phyloP scores from a whole-genome alignment of 2,888 invertebrate species.

The Melieria picta region DNA sequence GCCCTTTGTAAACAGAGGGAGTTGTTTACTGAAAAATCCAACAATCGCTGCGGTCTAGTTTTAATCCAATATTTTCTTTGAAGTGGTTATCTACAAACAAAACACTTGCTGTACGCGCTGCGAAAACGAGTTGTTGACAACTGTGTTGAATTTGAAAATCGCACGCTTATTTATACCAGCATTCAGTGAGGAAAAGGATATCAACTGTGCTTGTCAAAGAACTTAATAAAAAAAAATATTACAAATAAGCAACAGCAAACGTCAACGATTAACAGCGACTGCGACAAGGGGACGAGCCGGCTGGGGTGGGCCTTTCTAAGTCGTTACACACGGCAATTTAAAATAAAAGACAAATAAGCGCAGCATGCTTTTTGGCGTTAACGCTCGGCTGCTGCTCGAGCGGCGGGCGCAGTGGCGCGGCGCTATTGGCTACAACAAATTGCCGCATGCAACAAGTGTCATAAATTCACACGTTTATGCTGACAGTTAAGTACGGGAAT shows the following conservation, averaged over 20 bases:
- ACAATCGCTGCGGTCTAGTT: too few species aligned
- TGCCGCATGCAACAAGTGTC: conserved; percentile 54
- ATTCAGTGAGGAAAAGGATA: not conserved
- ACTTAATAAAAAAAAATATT: conserved; percentile 16
- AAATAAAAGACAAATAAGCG: conserved; percentile 49
- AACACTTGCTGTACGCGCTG: too few species aligned
- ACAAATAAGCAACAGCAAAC: conserved; percentile 23
- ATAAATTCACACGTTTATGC: conserved; percentile 48
- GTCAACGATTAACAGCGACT: conserved; percentile 38
- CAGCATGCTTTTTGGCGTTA: conserved; percentile 36
- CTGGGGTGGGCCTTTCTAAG: conserved; percentile 51
- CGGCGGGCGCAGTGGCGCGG: too few species aligned
- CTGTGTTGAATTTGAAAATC: conserved; percentile 17
- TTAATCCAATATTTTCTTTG: too few species aligned
- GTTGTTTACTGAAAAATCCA: too few species aligned
- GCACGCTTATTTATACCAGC: conserved; percentile 23
- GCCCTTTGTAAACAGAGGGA: too few species aligned
- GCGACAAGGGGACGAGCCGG: conserved; percentile 40
- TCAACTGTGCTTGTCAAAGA: not conserved
- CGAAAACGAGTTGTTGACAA: not conserved
- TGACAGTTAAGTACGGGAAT: conserved; percentile 26
- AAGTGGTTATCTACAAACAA: too few species aligned
- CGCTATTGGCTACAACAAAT: conserved; percentile 19
- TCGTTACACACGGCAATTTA: conserved; percentile 50
- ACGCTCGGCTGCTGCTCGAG: conserved; percentile 3